Conservation (phyloP, 2,113 vertebrate genomes). For the Piprites chloris region DNA sequence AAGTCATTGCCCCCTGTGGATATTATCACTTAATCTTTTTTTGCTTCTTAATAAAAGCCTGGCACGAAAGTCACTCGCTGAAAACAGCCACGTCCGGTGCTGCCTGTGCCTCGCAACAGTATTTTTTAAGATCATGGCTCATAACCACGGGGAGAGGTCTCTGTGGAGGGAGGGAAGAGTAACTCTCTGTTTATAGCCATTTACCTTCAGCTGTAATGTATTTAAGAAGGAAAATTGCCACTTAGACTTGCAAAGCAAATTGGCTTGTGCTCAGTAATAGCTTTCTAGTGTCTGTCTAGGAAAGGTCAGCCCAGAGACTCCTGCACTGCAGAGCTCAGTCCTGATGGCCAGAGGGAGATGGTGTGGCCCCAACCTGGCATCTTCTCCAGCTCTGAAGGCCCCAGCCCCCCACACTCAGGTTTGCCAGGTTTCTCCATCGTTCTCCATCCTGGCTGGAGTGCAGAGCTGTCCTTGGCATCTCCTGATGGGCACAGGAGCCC, state of each 20-base stretch:
- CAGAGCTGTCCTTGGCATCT: neutral
- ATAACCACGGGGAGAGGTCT: constrained; percentile 33
- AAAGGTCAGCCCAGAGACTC: constrained; percentile 71
- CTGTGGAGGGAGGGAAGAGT: neutral
- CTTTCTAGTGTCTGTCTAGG: constrained; percentile 57
- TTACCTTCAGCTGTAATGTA: constrained; percentile 60
- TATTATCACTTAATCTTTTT: constrained; percentile 30
- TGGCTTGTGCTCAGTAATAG: constrained; percentile 62
- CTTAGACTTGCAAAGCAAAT: constrained; percentile 74
- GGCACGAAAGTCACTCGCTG: neutral
- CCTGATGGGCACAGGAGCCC: neutral
- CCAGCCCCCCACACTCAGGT: neutral
- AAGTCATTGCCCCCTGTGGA: neutral
- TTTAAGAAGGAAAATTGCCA: constrained; percentile 75
- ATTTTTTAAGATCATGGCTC: constrained; percentile 20
- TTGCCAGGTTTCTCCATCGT: neutral
- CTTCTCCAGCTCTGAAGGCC: constrained; percentile 11
- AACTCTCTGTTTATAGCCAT: constrained; percentile 65
- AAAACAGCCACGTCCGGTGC: neutral
- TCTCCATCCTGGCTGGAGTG: neutral
- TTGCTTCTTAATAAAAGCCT: neutral
- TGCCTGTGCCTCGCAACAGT: neutral
- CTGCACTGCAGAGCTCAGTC: neutral
- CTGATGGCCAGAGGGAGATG: constrained; percentile 23
- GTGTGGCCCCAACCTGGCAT: neutral